Percentiles rank a stretch among this genome's conserved stretches.
phyloP scores from a whole-genome alignment of 2,113 vertebrate genomes.

The Ochotona princeps region DNA sequence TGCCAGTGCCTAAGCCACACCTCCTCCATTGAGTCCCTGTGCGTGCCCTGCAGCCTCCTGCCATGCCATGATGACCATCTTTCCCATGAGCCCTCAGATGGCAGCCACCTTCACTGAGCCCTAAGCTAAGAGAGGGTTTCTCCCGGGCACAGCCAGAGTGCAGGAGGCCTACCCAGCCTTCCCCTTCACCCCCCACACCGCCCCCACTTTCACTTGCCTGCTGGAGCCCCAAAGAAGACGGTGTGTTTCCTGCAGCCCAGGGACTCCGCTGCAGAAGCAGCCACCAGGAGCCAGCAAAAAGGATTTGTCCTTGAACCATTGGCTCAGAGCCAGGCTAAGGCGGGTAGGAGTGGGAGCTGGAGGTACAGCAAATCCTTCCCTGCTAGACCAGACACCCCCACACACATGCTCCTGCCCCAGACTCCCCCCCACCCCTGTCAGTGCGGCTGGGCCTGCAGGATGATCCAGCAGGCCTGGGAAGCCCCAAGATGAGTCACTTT shows the following conservation, averaged over 20 bases:
- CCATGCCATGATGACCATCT: too few relatives aligned
- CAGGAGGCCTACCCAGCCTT: background rate
- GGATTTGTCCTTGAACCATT: constrained; percentile 48
- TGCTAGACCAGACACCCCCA: background rate
- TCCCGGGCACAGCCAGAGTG: background rate
- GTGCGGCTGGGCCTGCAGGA: background rate
- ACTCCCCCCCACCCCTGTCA: background rate
- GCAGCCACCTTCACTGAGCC: too few relatives aligned
- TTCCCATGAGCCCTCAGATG: too few relatives aligned
- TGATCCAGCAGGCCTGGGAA: background rate
- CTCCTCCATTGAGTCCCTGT: too few relatives aligned
- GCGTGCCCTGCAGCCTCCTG: too few relatives aligned
- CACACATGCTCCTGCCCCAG: background rate
- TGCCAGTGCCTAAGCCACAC: too few relatives aligned
- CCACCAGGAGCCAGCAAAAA: background rate
- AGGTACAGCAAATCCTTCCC: background rate
- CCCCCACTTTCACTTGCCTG: background rate
- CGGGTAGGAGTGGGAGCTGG: background rate
- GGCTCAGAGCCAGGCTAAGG: background rate
- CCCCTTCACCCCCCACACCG: too few relatives aligned
- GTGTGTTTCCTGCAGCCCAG: background rate
- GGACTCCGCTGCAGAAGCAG: background rate
- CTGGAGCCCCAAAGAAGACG: background rate
- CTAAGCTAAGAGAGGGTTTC: background rate
- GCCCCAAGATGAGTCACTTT: background rate